Evolutionary conservation across 2,888 invertebrate genomes (phyloP), one percentile per base, ranked within the genome.

Genomic region (Drosophila kambysellisi): DNA sequence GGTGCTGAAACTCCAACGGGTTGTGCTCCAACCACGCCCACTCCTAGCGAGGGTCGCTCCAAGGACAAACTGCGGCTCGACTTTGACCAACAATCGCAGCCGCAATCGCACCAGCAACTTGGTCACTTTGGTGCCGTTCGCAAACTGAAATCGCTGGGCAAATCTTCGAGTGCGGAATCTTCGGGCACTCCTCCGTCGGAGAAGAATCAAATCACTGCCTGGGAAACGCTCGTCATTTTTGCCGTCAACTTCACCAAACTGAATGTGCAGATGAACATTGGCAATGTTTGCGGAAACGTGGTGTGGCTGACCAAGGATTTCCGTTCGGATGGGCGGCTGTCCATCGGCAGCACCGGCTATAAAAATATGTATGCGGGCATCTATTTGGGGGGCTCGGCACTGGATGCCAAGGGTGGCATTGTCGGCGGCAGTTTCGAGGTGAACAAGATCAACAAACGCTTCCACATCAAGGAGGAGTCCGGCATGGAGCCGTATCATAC

Each of bases 201-300:
- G 76, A 94, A 94, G 64, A 95, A 95, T 81, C 95, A 95, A 69
- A 94, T 95, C 75, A 95, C 97, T 5, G 96, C 98, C 50, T 99
- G 99, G 99, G 98, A 99, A 94, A 99, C 99, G 4, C 94, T 99
- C 59, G 99, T 99, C 4, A 94, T 99, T 66, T 98, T 99, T 94
- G 98, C 98, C 0, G 97, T 99, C 50, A 99, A 99, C 94, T 98
- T 99, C 93, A 98, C 98, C 53, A 96, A 97, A 88, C 95, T 99
- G 61, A 99, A 99, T 93, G 98, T 99, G 12, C 98, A 98, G 92
- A 99, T 99, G 97, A 99, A 99, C 93, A 99, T 99, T 98, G 99
- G 99, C 50, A 99, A 99, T 92, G 99, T 99, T 0, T 99, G 99
- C 98, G 99, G 99, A 17, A 99, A 99, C 92, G 99, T 99, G 95